Conservation (phyloP, 2,888 invertebrate species). For the Harpalus rufipes region DNA sequence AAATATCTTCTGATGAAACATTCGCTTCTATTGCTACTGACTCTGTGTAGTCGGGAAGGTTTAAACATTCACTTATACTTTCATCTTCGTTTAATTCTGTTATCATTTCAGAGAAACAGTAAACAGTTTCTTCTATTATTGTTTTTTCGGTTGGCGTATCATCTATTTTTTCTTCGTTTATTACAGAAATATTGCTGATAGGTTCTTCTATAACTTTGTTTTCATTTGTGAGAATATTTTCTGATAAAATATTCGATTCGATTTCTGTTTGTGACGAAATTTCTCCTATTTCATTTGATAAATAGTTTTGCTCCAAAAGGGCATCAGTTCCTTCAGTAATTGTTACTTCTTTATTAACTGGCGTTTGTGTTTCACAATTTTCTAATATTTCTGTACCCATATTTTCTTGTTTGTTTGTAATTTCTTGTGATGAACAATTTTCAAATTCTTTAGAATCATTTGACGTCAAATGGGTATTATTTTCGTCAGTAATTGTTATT, state of each 20-base stretch:
- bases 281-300: not conserved
- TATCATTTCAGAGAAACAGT: too few relatives aligned
- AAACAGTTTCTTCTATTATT: not conserved
- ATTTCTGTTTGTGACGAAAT: not conserved
- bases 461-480: not conserved
- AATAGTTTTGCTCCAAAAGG: not conserved
- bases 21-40: not conserved
- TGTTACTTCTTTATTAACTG: not conserved
- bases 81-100: too few relatives aligned
- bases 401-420: not conserved
- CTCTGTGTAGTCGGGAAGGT: too few relatives aligned
- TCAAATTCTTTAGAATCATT: not conserved
- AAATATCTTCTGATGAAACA: not conserved
- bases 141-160: constrained; percentile 5
- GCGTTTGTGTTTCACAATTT: not conserved
- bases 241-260: not conserved
- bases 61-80: too few relatives aligned
- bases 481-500: not conserved
- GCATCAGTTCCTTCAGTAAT: not conserved
- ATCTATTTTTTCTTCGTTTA: not conserved
- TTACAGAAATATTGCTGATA: not conserved
- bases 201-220: not conserved
- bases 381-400: not conserved
- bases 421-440: not conserved
- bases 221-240: not conserved